Base-by-base conservation (phyloP, 2,797 vertebrate species). In the Chelmon rostratus region DNA sequence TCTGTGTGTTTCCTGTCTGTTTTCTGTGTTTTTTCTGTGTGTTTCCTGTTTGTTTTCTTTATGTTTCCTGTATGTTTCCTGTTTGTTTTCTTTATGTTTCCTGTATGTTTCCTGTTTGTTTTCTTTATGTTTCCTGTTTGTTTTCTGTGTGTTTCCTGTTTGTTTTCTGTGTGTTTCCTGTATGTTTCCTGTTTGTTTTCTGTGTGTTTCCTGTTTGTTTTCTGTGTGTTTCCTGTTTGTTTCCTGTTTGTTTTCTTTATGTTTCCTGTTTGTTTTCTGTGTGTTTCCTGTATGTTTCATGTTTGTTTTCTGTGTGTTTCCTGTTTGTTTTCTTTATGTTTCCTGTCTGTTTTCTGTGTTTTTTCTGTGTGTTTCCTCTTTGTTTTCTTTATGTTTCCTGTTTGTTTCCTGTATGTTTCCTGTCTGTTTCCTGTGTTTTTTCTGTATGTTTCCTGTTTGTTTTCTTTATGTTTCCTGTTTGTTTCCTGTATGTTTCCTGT, bases 401-500 rank as follows among this genome's bases (percentile, higher is more conserved):
- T n/a, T n/a, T n/a, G n/a, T n/a, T n/a, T n/a, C n/a, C n/a, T n/a
- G n/a, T n/a, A 0, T 67, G 12, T 23, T 40, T 8, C 2, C 25
- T 19, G 19, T 0, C 1, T 25, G 42, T 53, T 28, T n/a, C n/a
- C n/a, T n/a, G n/a, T n/a, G n/a, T n/a, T n/a, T n/a, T n/a, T n/a
- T 3, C 25, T 0, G 1, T n/a, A n/a, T 53, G 35, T 25, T 38
- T 3, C 1, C 23, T 6, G 3, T 1, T 1, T 42, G 23, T 28
- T 53, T 10, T 1, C n/a, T n/a, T n/a, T 7, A 8, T 1, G 0
- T 16, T 16, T 44, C 13, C 42, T 44, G 15, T 28, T 2, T 16
- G 16, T 1, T 4, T n/a, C n/a, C n/a, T 6, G 1, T 4, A 1
- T 25, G 7, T 40, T 40, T 0, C 2, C 13, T 46, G 40, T 0